These are phyloP conservation scores for Heterotis niloticus DNA, from an alignment of 2,113 vertebrate species.

Conservation along the genomic window DNA sequence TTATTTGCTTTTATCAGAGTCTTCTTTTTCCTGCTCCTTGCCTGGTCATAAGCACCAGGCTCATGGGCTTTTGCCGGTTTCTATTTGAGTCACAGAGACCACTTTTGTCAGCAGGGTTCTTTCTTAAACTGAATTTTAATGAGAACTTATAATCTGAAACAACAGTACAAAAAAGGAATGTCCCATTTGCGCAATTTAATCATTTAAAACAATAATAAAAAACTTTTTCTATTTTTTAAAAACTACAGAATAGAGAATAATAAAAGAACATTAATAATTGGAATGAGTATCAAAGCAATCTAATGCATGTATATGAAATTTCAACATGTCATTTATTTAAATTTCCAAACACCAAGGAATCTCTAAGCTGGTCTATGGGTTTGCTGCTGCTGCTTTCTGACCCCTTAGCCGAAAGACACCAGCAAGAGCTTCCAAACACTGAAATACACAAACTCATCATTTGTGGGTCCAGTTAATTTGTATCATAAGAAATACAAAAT, in stretches of 20 bases:
- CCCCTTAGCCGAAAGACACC: too few species aligned
- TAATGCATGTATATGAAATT: too few species aligned
- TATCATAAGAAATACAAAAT: too few species aligned
- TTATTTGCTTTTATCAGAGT: constrained; percentile 49
- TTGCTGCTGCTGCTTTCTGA: too few species aligned
- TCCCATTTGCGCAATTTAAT: neutral
- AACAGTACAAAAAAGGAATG: constrained; percentile 32
- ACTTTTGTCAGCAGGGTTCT: constrained; percentile 56
- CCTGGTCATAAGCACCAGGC: constrained; percentile 44
- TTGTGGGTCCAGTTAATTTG: too few species aligned
- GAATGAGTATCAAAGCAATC: neutral
- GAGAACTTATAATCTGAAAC: constrained; percentile 52
- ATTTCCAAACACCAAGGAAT: too few species aligned
- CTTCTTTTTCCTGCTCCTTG: constrained; percentile 49
- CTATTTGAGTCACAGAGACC: constrained; percentile 64
- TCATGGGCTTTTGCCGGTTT: constrained; percentile 51
- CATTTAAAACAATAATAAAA: neutral
- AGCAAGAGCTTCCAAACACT: too few species aligned
- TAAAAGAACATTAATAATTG: neutral
- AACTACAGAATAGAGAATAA: neutral
- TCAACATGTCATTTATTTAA: too few species aligned
- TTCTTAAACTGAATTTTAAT: constrained; percentile 62
- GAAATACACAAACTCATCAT: too few species aligned
- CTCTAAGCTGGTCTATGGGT: too few species aligned
- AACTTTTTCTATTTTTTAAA: neutral